Base-by-base conservation (phyloP, 2,797 vertebrate genomes). In the Anguilla anguilla region DNA sequence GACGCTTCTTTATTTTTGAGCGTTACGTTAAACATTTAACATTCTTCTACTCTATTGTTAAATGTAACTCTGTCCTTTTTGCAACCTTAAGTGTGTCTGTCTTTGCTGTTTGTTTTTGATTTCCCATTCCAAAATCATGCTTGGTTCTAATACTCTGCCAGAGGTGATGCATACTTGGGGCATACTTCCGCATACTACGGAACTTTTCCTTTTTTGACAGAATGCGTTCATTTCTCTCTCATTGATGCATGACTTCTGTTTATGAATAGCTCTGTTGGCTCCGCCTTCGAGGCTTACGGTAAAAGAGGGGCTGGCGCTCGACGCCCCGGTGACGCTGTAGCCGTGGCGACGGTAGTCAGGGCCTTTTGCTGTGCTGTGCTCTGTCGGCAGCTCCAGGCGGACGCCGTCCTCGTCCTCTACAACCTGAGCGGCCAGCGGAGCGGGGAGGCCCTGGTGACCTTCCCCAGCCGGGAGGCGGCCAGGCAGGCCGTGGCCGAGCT, bases 371-470 rank as follows among this genome's bases (percentile, higher is more conserved):
- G 57, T 86, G 57, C 86, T 51, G 11, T 83, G 82, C 51, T 53
- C 5, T 83, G 25, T 83, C 25, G 82, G 88, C 94, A 98, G 97
- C 96, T 98, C 89, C 97, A 97, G 25, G 92, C 96, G 90, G 97
- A 98, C 49, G 95, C 96, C 46, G 91, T 98, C 90, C 96, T 98
- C 9, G 89, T 97, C 91, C 94, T 98, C 94, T 97, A 97, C 92
- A 97, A 97, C 95, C 96, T 97, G 90, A 97, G 95, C 43, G 97
- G 97, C 88, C 97, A 97, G 94, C 97, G 96, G 93, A 97, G 97
- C 17, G 97, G 97, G 4, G 97, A 98, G 92, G 97, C 97, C 0
- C 91, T 98, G 91, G 93, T 98, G 93, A 97, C 96, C 89, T 97
- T 98, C 88, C 96, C 96, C 81, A 97, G 95, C 67, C 95, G 97